These are phyloP conservation scores for Lutra lutra DNA, from an alignment of 2,797 vertebrate species.

Conservation along the genomic window DNA sequence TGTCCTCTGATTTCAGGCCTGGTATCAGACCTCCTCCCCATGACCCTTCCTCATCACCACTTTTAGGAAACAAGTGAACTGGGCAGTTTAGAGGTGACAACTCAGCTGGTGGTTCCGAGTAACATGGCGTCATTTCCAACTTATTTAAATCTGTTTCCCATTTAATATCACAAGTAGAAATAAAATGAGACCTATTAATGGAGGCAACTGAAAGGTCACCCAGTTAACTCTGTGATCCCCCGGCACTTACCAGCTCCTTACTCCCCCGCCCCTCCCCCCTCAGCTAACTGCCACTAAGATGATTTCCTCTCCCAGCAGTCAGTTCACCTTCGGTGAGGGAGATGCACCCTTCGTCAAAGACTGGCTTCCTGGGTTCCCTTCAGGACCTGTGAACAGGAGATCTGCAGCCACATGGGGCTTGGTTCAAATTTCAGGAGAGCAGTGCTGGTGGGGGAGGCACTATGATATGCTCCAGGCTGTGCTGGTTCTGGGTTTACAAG, in stretches of 20 bases:
- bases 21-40: background rate
- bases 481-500: constrained; percentile 73
- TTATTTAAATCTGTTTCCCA: constrained; percentile 61
- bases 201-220: constrained; percentile 67
- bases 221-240: constrained; percentile 30
- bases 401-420: constrained; percentile 54
- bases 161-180: constrained; percentile 71
- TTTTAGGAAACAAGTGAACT: constrained; percentile 48
- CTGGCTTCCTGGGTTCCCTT: constrained; percentile 51
- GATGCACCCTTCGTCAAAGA: background rate
- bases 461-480: constrained; percentile 25
- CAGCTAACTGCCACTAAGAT: background rate
- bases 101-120: constrained; percentile 29
- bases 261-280: background rate
- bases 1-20: background rate
- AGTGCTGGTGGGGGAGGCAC: background rate
- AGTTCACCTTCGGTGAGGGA: background rate
- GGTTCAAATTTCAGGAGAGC: constrained; percentile 67
- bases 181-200: constrained; percentile 65
- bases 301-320: constrained; percentile 33
- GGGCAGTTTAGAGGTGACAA: constrained; percentile 41
- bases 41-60: background rate
- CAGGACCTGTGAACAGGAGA: constrained; percentile 58
- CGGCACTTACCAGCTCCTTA: constrained; percentile 40
- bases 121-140: background rate